Evolutionary conservation across 2,797 vertebrate genomes (phyloP).

Genomic region (Dendrocincla tyrannina): DNA sequence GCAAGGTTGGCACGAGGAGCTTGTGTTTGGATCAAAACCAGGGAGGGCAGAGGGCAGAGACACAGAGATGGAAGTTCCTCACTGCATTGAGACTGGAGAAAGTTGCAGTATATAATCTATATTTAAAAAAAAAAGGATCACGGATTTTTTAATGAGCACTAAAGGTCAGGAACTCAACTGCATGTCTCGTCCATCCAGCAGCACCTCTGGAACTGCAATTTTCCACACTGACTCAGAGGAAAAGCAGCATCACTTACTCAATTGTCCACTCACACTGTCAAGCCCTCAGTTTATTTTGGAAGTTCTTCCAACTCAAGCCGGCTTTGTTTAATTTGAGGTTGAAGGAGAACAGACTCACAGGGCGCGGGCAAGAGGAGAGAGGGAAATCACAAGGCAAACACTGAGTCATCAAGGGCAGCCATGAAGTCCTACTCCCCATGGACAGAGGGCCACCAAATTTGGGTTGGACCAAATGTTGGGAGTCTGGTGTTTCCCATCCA

Average conservation of each 20-base stretch:
- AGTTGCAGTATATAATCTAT: neutral
- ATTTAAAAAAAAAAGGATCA: neutral
- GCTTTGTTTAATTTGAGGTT: constrained; percentile 48
- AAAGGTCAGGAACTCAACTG: neutral
- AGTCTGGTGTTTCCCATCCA: neutral
- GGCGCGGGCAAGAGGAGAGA: neutral
- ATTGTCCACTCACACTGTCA: constrained; percentile 16
- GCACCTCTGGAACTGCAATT: constrained; percentile 32
- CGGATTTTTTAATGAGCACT: neutral
- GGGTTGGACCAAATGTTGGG: neutral
- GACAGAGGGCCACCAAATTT: neutral
- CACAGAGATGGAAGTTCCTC: neutral
- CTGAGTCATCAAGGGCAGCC: constrained; percentile 35
- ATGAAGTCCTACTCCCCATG: neutral
- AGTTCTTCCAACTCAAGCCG: constrained; percentile 1
- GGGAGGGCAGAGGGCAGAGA: neutral
- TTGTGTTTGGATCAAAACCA: neutral
- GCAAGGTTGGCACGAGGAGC: neutral
- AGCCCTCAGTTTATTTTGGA: constrained; percentile 57
- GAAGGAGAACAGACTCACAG: neutral
- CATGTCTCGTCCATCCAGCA: neutral
- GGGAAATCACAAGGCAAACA: constrained; percentile 52
- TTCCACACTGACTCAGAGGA: constrained; percentile 59
- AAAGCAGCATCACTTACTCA: constrained; percentile 46
- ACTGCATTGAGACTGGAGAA: neutral